Percentiles rank a stretch among this genome's conserved stretches.
Evolutionary conservation across 2,888 invertebrate genomes (phyloP).

Genomic region (Spilarctia lutea): DNA sequence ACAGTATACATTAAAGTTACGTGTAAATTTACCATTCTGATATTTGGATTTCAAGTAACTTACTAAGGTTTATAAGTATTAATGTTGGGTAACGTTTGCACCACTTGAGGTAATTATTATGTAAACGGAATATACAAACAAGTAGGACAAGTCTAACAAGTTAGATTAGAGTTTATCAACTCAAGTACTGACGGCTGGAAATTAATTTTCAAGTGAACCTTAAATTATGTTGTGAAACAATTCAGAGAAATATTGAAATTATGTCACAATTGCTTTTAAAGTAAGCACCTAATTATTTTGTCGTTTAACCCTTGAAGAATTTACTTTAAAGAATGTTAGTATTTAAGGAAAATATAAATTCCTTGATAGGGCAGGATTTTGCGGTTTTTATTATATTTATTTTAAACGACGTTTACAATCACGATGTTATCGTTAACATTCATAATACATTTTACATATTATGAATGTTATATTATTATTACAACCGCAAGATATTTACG

Average conservation of each 20-base stretch:
- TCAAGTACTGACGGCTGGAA: neutral
- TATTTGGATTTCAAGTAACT: neutral
- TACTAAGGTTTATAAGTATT: neutral
- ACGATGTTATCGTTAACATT: too few relatives aligned
- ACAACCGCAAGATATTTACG: too few relatives aligned
- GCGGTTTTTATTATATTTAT: too few relatives aligned
- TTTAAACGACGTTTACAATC: too few relatives aligned
- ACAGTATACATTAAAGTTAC: too few relatives aligned
- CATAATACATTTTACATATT: too few relatives aligned
- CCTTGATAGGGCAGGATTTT: neutral
- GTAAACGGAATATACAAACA: neutral
- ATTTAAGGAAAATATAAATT: neutral
- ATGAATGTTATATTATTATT: too few relatives aligned
- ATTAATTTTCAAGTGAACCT: slow-evolving; percentile 8
- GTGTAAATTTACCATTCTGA: too few relatives aligned
- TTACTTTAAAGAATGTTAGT: neutral
- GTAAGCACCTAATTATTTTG: neutral
- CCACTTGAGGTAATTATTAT: neutral
- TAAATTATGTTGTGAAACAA: slow-evolving; percentile 11
- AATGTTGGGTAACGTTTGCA: too few relatives aligned
- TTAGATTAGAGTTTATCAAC: slow-evolving; percentile 1
- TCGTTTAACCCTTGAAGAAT: neutral
- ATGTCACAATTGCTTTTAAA: slow-evolving; percentile 3
- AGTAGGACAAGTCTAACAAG: neutral
- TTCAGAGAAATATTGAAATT: slow-evolving; percentile 1